Evolutionary conservation across 2,797 vertebrate genomes (phyloP).

Genomic region (Nannoperca australis): DNA sequence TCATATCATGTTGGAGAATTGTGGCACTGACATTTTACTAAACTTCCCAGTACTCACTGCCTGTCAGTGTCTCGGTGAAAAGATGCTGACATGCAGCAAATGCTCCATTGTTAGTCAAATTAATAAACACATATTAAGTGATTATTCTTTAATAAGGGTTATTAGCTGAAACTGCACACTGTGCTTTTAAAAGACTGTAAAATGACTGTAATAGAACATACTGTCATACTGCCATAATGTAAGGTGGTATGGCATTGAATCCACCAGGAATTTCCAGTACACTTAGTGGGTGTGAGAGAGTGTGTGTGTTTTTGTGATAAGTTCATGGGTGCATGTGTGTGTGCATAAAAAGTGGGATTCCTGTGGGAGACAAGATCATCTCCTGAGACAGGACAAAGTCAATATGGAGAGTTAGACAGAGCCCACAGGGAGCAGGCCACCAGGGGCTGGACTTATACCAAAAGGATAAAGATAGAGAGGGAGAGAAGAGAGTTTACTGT

Average conservation of each 20-base stretch:
- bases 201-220: background rate
- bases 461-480: conserved; percentile 59
- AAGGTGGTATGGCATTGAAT: conserved; percentile 2
- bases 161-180: background rate
- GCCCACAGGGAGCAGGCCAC: conserved; percentile 73
- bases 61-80: background rate
- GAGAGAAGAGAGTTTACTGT: conserved; percentile 20
- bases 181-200: background rate
- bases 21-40: background rate
- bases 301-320: conserved; percentile 8
- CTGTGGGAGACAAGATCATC: conserved; percentile 68
- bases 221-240: background rate
- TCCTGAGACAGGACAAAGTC: conserved; percentile 76
- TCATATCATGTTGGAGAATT: background rate
- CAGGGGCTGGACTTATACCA: conserved; percentile 58
- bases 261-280: background rate
- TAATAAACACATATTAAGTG: background rate
- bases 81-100: background rate
- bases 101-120: background rate
- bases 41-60: background rate
- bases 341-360: conserved; percentile 59
- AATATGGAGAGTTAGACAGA: conserved; percentile 72
- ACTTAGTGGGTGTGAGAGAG: background rate
- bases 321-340: conserved; percentile 28
- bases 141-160: background rate